Base-by-base conservation (phyloP, 2,113 vertebrate species). In the Notothenia coriiceps region DNA sequence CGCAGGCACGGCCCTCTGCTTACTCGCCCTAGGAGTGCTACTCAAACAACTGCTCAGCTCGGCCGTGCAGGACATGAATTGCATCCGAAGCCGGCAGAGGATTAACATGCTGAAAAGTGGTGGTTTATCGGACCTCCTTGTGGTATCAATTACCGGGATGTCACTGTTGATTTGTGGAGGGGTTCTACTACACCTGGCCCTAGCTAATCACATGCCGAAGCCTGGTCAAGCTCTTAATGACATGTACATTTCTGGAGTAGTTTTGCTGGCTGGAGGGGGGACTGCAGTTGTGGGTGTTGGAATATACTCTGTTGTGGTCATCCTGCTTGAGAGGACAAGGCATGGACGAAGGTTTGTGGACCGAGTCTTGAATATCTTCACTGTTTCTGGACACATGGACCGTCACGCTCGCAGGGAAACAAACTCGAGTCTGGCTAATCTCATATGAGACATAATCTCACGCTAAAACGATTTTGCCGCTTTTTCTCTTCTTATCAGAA, bases 21-120 rank as follows among this genome's bases (percentile, higher is more conserved):
- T 99, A 63, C 95, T 99, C 29, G 97, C 98, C 12, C 89, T 99
- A 80, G 93, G 97, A 0, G 96, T 99, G 49, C 96, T 99, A 50
- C 96, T 98, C 76, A 99, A 99, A 86, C 98, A 99, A 84, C 95
- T 99, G 86, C 94, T 99, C 90, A 99, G 98, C 91, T 99, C 98
- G 0, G 98, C 98, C 0, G 96, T 99, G 87, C 98, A 99, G 94
- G 98, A 99, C 94, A 99, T 99, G 98, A 99, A 99, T 74, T 99
- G 98, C 70, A 88, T 99, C 6, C 96, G 96, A 43, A 98, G 96
- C 88, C 93, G 97, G 6, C 95, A 91, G 8, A 95, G 96, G 18
- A 97, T 99, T 0, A 94, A 97, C 81, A 92, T 98, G 79, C 94
- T 99, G 6, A 98, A 97, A 88, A 99, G 98, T 0, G 98, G 98